A percentile compares a stretch with the other conserved stretches of the same genome.
phyloP scores from a whole-genome alignment of 2,888 invertebrate genomes.

The Leptothorax acervorum region DNA sequence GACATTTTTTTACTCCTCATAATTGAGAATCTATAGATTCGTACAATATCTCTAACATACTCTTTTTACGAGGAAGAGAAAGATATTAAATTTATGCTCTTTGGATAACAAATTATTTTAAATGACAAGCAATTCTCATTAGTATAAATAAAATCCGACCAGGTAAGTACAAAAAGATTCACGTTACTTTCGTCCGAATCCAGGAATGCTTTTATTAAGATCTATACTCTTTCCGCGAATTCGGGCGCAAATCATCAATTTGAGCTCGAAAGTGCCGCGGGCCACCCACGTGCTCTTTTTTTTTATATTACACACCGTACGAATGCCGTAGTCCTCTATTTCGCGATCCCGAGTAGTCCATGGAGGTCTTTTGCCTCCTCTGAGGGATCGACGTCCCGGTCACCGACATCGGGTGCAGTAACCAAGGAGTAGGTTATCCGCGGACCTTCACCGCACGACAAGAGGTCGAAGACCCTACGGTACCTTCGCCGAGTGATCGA shows the following conservation, averaged over 20 bases:
- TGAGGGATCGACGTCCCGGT: slow-evolving; percentile 80
- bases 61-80: not conserved
- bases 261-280: not conserved
- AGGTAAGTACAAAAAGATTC: not conserved
- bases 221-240: not conserved
- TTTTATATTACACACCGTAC: slow-evolving; percentile 50
- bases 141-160: not conserved
- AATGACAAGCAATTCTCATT: not conserved
- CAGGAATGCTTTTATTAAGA: not conserved
- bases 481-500: slow-evolving; percentile 65
- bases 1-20: not conserved
- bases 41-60: not conserved
- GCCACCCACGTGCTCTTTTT: slow-evolving; percentile 21
- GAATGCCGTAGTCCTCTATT: slow-evolving; percentile 68
- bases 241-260: not conserved
- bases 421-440: slow-evolving; percentile 80
- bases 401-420: slow-evolving; percentile 79
- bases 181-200: not conserved
- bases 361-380: slow-evolving; percentile 76
- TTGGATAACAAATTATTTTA: slow-evolving; percentile 18
- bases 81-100: not conserved
- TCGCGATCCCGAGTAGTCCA: slow-evolving; percentile 68
- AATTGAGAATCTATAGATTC: not conserved
- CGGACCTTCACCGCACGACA: slow-evolving; percentile 78
- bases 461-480: slow-evolving; percentile 76